Conservation (phyloP, 2,797 vertebrate species). For the Sebastes hopkinsi region DNA sequence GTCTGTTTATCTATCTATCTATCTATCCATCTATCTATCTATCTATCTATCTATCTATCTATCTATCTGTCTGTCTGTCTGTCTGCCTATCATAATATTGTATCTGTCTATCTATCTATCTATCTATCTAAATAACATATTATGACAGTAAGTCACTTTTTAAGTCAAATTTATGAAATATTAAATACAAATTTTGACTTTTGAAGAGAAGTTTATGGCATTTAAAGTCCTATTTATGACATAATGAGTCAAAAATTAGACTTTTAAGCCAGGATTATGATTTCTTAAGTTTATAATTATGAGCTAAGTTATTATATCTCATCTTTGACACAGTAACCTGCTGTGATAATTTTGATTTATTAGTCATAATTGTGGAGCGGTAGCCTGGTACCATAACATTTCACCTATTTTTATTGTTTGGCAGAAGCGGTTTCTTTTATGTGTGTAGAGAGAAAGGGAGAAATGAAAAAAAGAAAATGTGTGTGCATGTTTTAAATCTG, state of each 20-base stretch:
- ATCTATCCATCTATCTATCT: rapidly evolving
- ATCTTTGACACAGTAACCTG: neutral
- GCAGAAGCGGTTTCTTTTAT: neutral
- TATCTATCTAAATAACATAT: too few relatives aligned
- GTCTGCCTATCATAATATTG: too few relatives aligned
- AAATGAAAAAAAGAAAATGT: neutral
- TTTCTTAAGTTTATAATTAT: neutral
- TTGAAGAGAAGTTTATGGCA: neutral
- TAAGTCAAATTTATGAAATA: neutral
- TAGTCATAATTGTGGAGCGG: too few relatives aligned
- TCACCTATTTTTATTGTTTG: neutral
- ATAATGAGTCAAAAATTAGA: neutral
- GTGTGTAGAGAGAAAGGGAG: neutral
- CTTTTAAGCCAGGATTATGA: too few relatives aligned
- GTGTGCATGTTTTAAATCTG: neutral
- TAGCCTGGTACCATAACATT: neutral
- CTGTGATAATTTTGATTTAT: neutral
- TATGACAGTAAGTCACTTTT: too few relatives aligned
- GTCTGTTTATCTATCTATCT: rapidly evolving
- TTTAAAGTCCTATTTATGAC: neutral
- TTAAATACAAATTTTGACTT: neutral
- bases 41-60: rapidly evolving
- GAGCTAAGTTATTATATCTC: neutral
- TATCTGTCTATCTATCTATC: too few relatives aligned
- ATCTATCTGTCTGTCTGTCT: rapidly evolving